Evolutionary conservation across 2,797 vertebrate genomes (phyloP).

Genomic region (Picus viridis): DNA sequence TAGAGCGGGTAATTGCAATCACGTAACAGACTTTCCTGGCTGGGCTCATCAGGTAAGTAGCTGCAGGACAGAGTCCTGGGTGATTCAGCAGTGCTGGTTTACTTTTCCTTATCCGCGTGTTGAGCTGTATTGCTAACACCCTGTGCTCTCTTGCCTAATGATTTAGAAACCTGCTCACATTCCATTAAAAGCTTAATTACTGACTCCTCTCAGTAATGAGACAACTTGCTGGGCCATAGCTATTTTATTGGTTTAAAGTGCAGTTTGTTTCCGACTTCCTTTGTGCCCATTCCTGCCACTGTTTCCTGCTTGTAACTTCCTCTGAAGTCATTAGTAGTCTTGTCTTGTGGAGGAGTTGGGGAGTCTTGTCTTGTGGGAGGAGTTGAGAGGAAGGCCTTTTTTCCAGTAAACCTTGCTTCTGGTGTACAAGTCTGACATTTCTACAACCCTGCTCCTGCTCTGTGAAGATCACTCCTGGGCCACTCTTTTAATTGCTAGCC

Average conservation of each 20-base stretch:
- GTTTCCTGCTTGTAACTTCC: neutral
- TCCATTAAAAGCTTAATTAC: slow-evolving; percentile 3
- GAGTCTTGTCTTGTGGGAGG: neutral
- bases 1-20: neutral
- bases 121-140: neutral
- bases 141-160: neutral
- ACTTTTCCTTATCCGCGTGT: neutral
- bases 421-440: neutral
- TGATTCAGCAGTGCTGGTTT: neutral
- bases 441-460: neutral
- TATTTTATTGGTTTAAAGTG: neutral
- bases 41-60: neutral
- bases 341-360: neutral
- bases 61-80: neutral
- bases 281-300: neutral
- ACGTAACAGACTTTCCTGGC: neutral
- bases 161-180: neutral
- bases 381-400: neutral
- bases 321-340: neutral
- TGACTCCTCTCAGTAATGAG: neutral
- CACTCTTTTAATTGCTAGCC: neutral
- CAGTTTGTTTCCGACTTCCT: neutral
- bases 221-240: neutral
- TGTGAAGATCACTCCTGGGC: neutral
- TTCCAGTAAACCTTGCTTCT: neutral